Conservation (phyloP, 1,140 invertebrate species). For the Grapholita molesta region DNA sequence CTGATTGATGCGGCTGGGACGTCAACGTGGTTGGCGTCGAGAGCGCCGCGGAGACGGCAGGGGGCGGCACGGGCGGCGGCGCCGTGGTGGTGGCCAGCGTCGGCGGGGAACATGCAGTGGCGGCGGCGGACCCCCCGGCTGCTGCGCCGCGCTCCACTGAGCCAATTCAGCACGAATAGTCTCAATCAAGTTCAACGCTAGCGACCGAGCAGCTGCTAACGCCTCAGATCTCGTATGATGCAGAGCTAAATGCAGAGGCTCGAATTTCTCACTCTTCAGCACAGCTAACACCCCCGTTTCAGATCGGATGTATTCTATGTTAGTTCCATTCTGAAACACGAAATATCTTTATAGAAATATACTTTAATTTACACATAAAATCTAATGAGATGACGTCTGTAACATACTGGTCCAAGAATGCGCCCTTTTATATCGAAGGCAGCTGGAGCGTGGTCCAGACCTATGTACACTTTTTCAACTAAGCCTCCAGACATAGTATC, state of each 20-base stretch:
- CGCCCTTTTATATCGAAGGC: conserved; percentile 87
- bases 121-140: conserved; percentile 61
- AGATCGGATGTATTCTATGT: conserved; percentile 86
- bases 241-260: conserved; percentile 88
- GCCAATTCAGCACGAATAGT: conserved; percentile 88
- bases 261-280: conserved; percentile 86
- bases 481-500: conserved; percentile 68
- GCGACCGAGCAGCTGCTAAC: conserved; percentile 85
- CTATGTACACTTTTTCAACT: conserved; percentile 87
- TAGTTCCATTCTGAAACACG: conserved; percentile 80
- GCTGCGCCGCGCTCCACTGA: conserved; percentile 75
- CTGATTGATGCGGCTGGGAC: conserved; percentile 47
- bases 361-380: conserved; percentile 4
- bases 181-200: conserved; percentile 88
- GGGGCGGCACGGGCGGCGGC: conserved; percentile 50
- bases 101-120: conserved; percentile 61
- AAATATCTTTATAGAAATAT: conserved; percentile 17
- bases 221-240: conserved; percentile 85
- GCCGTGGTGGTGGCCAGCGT: conserved; percentile 57
- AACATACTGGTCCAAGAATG: conserved; percentile 81
- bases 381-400: conserved; percentile 20
- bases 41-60: conserved; percentile 47
- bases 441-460: conserved; percentile 86
- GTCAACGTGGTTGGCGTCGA: conserved; percentile 47
- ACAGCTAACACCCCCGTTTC: conserved; percentile 88